These are phyloP conservation scores for Procambarus clarkii DNA, from an alignment of 1,140 invertebrate species.

Conservation along the genomic window DNA sequence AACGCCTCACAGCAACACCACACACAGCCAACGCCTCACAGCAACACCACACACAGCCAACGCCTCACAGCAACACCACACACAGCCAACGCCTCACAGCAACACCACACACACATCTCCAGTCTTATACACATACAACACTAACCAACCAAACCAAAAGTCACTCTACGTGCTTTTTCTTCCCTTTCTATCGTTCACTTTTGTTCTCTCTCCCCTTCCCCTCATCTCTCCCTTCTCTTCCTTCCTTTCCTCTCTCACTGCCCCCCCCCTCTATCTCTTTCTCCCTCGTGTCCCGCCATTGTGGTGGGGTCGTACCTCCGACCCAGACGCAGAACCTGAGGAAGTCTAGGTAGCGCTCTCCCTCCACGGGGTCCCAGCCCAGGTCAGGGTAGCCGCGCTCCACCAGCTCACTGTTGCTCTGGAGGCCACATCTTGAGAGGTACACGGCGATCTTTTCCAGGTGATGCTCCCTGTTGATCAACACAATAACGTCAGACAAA, in stretches of 20 bases:
- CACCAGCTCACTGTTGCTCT: slow-evolving; percentile 97
- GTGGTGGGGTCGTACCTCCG: slow-evolving; percentile 80
- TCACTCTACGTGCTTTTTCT: too few relatives aligned
- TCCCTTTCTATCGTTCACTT: not conserved
- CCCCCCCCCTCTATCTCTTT: slow-evolving; percentile 9
- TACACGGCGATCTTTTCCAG: slow-evolving; percentile 99
- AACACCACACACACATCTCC: too few relatives aligned
- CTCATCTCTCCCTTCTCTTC: not conserved
- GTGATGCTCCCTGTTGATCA: slow-evolving; percentile 89
- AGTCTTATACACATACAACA: not conserved
- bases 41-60: too few relatives aligned
- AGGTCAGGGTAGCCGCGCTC: slow-evolving; percentile 99
- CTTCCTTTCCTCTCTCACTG: not conserved
- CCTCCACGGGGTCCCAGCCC: slow-evolving; percentile 99
- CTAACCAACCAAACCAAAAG: not conserved
- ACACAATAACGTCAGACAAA: too few relatives aligned
- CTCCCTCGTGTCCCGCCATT: not conserved
- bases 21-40: too few relatives aligned
- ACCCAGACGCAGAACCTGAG: slow-evolving; percentile 99
- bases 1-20: too few relatives aligned
- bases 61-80: too few relatives aligned
- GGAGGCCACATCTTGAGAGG: slow-evolving; percentile 95
- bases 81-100: too few relatives aligned
- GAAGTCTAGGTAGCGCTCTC: slow-evolving; percentile 98
- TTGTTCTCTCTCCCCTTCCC: not conserved